Base-by-base conservation (phyloP, 2,797 vertebrate species). In the Bradypus variegatus region DNA sequence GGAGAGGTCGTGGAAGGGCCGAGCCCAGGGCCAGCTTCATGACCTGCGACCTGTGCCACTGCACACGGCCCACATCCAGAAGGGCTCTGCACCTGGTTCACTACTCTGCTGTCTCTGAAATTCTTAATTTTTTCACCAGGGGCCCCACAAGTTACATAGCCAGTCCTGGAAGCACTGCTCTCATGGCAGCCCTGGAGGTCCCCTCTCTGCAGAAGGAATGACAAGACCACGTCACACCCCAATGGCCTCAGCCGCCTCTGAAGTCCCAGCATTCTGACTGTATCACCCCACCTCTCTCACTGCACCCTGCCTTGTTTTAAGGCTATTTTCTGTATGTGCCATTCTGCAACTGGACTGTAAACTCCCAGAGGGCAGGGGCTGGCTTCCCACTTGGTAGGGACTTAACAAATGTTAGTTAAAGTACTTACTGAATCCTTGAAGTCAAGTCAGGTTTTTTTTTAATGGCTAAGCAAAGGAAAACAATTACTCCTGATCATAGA, bases 1-100 rank as follows among this genome's bases (percentile, higher is more conserved):
- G 4, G n/a, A 6, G 15, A 15, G 38, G 15, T 13, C 48, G 10
- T 0, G 5, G n/a, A 29, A 36, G 36, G 65, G 58, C 4, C 2
- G 62, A 21, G 8, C 19, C 8, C 3, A 1, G 60, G 82, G 25
- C 53, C 8, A 25, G 58, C 77, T 21, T 8, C 50, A 0, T 5
- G 45, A 5, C 41, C 9, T 45, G 73, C 8, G n/a, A n/a, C 75
- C 12, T 48, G 10, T 38, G 77, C 2, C 0, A 7, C 29, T 16
- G 15, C 60, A 10, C 5, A 29, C n/a, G 55, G 38, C 7, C 55
- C 15, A 16, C 58, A 48, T 41, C 50, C 36, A 41, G 62, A 36
- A 48, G 36, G 18, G 36, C 45, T 72, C 64, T 31, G 38, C 0
- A 4, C n/a, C 80, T 33, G 29, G n/a, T 78, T 85, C 33, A 81